phyloP scores from a whole-genome alignment of 2,888 invertebrate genomes.

The Ennomos quercinarius region DNA sequence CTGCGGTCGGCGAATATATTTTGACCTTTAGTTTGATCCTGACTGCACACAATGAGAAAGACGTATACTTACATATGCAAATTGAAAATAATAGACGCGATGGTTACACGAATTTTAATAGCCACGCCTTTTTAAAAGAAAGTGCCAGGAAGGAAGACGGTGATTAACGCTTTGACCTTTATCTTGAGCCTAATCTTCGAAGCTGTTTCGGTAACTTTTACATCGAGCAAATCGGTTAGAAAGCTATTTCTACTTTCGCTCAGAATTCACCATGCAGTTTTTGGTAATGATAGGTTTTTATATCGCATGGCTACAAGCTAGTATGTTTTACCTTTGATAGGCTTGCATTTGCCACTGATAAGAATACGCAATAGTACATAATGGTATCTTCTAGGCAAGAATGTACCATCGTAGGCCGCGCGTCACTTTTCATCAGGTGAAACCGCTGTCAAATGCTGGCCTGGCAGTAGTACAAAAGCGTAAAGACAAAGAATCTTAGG shows the following conservation, averaged over 20 bases:
- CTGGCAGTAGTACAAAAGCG: too few relatives aligned
- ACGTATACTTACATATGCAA: slow-evolving; percentile 11
- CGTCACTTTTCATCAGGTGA: too few relatives aligned
- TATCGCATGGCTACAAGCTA: too few relatives aligned
- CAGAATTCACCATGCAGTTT: slow-evolving; percentile 9
- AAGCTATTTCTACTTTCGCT: slow-evolving; percentile 26
- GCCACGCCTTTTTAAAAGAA: slow-evolving; percentile 16
- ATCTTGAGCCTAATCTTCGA: slow-evolving; percentile 11
- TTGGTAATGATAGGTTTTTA: slow-evolving; percentile 10
- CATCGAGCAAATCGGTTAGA: slow-evolving; percentile 23
- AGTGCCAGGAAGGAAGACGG: slow-evolving; percentile 14
- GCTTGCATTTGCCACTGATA: too few relatives aligned
- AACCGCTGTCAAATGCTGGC: too few relatives aligned
- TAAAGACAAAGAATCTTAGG: too few relatives aligned
- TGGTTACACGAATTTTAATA: slow-evolving; percentile 5
- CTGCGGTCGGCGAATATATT: neutral
- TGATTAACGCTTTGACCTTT: slow-evolving; percentile 17
- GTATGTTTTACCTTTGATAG: too few relatives aligned
- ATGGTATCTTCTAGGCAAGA: too few relatives aligned
- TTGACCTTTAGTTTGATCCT: slow-evolving; percentile 7
- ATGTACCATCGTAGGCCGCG: too few relatives aligned
- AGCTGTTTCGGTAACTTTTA: slow-evolving; percentile 24
- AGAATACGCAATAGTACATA: neutral
- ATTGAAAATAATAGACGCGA: slow-evolving; percentile 1
- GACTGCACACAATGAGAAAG: slow-evolving; percentile 1